These are phyloP conservation scores for Amblyjoppa fuscipennis DNA, from an alignment of 2,888 invertebrate species.

Conservation along the genomic window DNA sequence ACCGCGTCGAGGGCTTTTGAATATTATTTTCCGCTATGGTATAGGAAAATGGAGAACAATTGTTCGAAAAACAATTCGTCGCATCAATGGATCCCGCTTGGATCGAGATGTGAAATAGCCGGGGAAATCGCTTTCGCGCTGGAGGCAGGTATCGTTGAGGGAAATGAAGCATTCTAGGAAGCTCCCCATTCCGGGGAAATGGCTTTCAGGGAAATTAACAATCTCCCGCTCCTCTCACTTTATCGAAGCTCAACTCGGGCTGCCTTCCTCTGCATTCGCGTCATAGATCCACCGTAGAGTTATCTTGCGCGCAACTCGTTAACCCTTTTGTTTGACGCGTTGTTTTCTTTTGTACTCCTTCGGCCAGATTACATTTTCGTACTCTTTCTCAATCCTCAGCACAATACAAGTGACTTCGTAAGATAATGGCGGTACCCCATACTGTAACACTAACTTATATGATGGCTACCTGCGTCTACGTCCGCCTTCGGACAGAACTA, in stretches of 20 bases:
- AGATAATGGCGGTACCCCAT: too few relatives aligned
- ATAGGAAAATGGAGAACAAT: neutral
- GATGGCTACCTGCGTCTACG: too few relatives aligned
- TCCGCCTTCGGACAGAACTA: too few relatives aligned
- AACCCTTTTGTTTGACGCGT: neutral
- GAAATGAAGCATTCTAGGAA: conserved; percentile 15
- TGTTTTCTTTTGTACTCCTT: neutral
- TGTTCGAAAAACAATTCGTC: neutral
- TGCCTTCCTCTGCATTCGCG: neutral
- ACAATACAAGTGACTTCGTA: too few relatives aligned
- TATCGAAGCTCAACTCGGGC: conserved; percentile 3
- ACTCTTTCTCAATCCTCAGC: too few relatives aligned
- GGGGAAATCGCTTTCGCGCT: conserved; percentile 8
- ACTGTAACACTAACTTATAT: too few relatives aligned
- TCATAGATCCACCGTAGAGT: neutral
- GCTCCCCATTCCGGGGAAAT: neutral
- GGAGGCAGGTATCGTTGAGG: conserved; percentile 4
- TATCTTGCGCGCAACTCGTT: neutral
- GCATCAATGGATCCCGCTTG: neutral
- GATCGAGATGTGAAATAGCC: neutral
- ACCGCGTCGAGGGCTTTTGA: neutral
- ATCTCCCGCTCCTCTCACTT: neutral
- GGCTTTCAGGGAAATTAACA: conserved; percentile 18
- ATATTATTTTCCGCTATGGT: neutral
- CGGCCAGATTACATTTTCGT: too few relatives aligned